These are phyloP conservation scores for Aphaenogaster ashmeadi DNA, from an alignment of 1,140 invertebrate genomes.

Conservation along the genomic window DNA sequence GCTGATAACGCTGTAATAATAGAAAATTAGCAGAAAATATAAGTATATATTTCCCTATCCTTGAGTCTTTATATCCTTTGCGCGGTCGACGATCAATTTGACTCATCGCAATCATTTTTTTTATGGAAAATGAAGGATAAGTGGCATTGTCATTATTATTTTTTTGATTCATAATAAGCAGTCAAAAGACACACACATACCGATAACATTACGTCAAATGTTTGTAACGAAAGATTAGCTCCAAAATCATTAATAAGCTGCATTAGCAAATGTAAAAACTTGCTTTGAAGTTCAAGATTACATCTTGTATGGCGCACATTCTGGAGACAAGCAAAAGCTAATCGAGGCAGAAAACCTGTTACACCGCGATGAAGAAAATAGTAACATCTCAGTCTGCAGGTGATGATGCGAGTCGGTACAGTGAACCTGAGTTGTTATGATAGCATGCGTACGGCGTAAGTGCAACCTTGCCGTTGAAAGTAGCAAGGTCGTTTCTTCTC, in stretches of 20 bases:
- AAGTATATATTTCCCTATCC: conserved; percentile 19
- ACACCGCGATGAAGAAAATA: conserved; percentile 4
- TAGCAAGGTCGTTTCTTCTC: conserved; percentile 76
- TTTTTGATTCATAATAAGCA: neutral
- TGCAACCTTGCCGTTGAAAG: conserved; percentile 77
- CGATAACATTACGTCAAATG: neutral
- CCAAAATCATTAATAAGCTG: neutral
- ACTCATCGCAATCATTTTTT: conserved; percentile 14
- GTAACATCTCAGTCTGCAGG: neutral
- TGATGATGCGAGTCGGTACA: conserved; percentile 61
- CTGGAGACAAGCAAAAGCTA: neutral
- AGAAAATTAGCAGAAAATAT: conserved; percentile 22
- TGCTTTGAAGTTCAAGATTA: neutral
- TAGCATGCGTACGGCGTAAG: conserved; percentile 65
- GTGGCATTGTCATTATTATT: neutral
- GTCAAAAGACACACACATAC: neutral
- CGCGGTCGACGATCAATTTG: conserved; percentile 8
- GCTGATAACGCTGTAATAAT: conserved; percentile 10
- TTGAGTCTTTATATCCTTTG: conserved; percentile 13
- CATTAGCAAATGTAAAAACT: neutral
- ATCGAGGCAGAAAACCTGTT: neutral
- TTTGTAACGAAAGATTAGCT: neutral
- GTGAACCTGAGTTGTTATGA: conserved; percentile 74
- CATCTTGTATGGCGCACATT: neutral
- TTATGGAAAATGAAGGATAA: neutral